Evolutionary conservation across 2,888 invertebrate species (phyloP), one percentile per base, ranked within the genome.

Genomic region (Gymnocheta viridis): DNA sequence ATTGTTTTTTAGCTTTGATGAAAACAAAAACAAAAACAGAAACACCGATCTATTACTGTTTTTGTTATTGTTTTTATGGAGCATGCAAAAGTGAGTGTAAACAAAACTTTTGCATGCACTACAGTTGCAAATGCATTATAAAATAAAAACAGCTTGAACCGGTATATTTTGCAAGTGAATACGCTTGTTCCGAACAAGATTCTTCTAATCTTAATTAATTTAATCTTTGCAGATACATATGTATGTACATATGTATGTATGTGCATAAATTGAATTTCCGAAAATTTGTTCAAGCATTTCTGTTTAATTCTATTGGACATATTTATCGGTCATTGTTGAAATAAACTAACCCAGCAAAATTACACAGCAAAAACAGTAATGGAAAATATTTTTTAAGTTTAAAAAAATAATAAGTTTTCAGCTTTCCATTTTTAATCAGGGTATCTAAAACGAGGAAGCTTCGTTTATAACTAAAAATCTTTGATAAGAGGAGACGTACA

Each of bases 11-110:
- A 17, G 24, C 58, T 49, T 58, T 19, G 38, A 35, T 47, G 24
- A 67, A 67, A 35, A 27, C 35, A 67, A 77, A 67, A 77, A 49
- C 58, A 35, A 44, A 44, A 54, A n/a, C n/a, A 19, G n/a, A 35
- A 47, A 41, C 10, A 35, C 29, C 10, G 27, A 38, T 62, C n/a
- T 2, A 1, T 19, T 5, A 1, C 17, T 47, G 17, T 47, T 19
- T 73, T 51, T 32, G 4, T 14, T 60, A 19, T 38, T 22, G 44
- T 47, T 44, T 10, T 38, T 64, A 54, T 74, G n/a, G 17, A 29
- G 22, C 60, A 38, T 58, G 12, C 17, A 60, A 38, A 60, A 60
- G 60, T 60, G 60, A 60, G 38, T 38, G 60, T 7, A 38, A n/a
- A n/a, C n/a, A n/a, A 22, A n/a, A 22, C 17, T 44, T 41, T 54